Evolutionary conservation across 2,888 invertebrate genomes (phyloP).

Genomic region (Phoronis australis): DNA sequence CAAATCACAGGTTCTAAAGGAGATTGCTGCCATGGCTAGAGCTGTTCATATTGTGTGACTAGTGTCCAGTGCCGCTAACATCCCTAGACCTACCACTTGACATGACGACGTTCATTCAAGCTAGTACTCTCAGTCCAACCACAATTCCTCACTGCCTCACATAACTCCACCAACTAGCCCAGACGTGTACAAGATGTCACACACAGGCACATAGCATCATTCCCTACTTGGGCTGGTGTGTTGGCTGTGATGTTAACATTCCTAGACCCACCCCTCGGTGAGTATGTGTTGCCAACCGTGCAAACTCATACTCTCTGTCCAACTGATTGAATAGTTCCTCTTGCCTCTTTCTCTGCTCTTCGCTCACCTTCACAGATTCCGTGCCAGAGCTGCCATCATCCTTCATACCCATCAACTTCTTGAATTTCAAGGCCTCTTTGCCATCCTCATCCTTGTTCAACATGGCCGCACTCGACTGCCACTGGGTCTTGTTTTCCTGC

Average conservation of each 20-base stretch:
- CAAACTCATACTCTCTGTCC: slow-evolving; percentile 95
- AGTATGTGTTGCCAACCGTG: slow-evolving; percentile 90
- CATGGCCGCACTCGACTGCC: slow-evolving; percentile 58
- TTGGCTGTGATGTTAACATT: slow-evolving; percentile 34
- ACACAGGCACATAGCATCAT: too few relatives aligned
- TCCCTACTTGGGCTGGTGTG: too few relatives aligned
- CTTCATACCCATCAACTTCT: slow-evolving; percentile 93
- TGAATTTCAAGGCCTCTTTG: slow-evolving; percentile 88
- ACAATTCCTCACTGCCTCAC: too few relatives aligned
- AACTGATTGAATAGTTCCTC: slow-evolving; percentile 82
- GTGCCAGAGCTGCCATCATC: slow-evolving; percentile 46
- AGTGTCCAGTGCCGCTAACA: too few relatives aligned
- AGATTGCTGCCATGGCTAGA: too few relatives aligned
- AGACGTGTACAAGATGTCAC: too few relatives aligned
- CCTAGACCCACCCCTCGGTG: slow-evolving; percentile 67
- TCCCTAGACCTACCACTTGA: too few relatives aligned
- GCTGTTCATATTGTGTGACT: too few relatives aligned
- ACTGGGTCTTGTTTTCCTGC: slow-evolving; percentile 33
- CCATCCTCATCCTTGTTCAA: slow-evolving; percentile 90
- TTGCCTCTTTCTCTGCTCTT: slow-evolving; percentile 45
- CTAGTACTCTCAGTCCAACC: too few relatives aligned
- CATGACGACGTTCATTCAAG: too few relatives aligned
- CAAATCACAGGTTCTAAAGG: too few relatives aligned
- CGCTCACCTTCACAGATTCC: slow-evolving; percentile 13
- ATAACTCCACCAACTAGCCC: too few relatives aligned